Evolutionary conservation across 23 tunicate genomes (phyloP), one percentile per base, ranked within the genome.

Genomic region (Ascidia mentula): DNA sequence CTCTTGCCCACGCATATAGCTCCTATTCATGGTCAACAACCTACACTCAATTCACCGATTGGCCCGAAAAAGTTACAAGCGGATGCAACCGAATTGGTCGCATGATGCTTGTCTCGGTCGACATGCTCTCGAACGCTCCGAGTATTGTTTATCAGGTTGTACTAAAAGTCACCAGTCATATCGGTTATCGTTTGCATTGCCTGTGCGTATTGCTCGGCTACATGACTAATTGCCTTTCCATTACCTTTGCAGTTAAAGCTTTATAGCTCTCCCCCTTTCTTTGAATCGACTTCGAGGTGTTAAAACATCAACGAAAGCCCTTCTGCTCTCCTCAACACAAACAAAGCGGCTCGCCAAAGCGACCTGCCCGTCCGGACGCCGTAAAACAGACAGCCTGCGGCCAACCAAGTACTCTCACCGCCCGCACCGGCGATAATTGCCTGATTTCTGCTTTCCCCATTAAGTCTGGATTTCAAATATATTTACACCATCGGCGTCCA

Each of bases 351-450:
- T 53, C 13, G 13, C 22, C 22, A 53, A 53, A 53, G 28, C 7
- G 65, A 53, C 53, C 53, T 42, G 65, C 65, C 22, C 65, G 4
- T 26, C 28, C 24, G 4, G 65, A 28, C 65, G 12, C 65, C 22
- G 65, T 53, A 53, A 53, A 53, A 53, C 65, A 26, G 65, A 53
- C 65, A 53, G 65, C 65, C 65, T 9, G 65, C 65, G 65, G 65
- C 65, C 65, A 53, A 53, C 65, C 22, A 53, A 53, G 65, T n/a
- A n/a, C 7, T 53, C 65, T 26, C 13, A 3, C 24, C 65, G 65
- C 2, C 4, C 65, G 65, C 24, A 20, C 24, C 28, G 24, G 65
- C 24, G 65, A 20, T 53, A 53, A 53, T 53, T 53, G 65, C 12
- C 65, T 53, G 65, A 3, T 53, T 53, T 28, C 24, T 28, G 65